Evolutionary conservation across 92 coral and sea anemone species (phyloP).

Genomic region (Zoanthus gigantus): DNA sequence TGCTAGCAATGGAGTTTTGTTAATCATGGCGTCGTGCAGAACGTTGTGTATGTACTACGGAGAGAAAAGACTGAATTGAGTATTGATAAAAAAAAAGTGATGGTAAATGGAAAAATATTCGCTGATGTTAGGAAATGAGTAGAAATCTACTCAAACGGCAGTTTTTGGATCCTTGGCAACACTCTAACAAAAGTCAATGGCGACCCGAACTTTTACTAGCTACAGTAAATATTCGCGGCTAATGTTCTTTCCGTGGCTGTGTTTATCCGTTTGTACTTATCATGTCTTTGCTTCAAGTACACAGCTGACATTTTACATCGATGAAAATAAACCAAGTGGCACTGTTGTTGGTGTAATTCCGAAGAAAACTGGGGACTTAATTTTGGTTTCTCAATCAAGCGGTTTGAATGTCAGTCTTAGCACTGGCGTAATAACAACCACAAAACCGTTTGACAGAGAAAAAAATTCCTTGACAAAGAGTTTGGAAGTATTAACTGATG

Average conservation of each 20-base stretch:
- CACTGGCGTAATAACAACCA: slow-evolving; percentile 68
- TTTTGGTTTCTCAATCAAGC: neutral
- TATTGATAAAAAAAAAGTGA: neutral
- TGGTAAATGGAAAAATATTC: slow-evolving; percentile 25
- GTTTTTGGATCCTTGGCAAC: slow-evolving; percentile 23
- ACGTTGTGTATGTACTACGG: neutral
- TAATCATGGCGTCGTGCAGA: slow-evolving; percentile 35
- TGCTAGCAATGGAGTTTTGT: slow-evolving; percentile 35
- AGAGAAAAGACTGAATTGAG: slow-evolving; percentile 4
- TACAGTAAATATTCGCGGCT: slow-evolving; percentile 48
- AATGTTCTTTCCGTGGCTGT: slow-evolving; percentile 66
- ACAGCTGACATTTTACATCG: slow-evolving; percentile 64
- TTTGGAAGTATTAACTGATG: too few relatives aligned
- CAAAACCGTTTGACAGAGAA: slow-evolving; percentile 78
- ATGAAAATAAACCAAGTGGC: slow-evolving; percentile 83
- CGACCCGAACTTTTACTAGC: slow-evolving; percentile 36
- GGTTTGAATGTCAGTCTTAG: slow-evolving; percentile 21
- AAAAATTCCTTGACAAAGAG: slow-evolving; percentile 28
- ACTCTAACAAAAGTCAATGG: slow-evolving; percentile 5
- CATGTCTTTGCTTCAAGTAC: slow-evolving; percentile 36
- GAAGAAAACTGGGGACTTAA: slow-evolving; percentile 20
- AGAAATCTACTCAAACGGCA: slow-evolving; percentile 31
- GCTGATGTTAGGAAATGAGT: slow-evolving; percentile 36
- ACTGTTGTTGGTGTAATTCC: slow-evolving; percentile 79
- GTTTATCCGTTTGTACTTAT: slow-evolving; percentile 54